Percentiles rank a stretch among this genome's conserved stretches.
These are phyloP conservation scores for Bergia sp. DNA, from an alignment of 92 coral and sea anemone genomes.

Conservation along the genomic window DNA sequence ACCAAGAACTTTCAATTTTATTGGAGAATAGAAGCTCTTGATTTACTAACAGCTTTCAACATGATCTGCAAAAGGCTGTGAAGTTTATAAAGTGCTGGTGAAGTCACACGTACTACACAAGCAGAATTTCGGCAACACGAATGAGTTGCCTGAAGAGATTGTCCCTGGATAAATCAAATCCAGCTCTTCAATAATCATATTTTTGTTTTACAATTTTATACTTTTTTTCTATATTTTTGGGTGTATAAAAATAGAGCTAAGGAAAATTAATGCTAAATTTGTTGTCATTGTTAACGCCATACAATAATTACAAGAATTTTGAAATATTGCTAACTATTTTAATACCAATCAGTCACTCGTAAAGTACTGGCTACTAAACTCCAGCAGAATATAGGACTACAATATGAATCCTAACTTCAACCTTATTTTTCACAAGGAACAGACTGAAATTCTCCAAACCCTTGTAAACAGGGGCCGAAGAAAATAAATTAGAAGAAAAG, in stretches of 20 bases:
- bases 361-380: neutral
- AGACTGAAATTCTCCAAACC: conserved; percentile 34
- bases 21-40: conserved; percentile 38
- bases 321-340: conserved; percentile 38
- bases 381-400: conserved; percentile 19
- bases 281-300: conserved; percentile 4
- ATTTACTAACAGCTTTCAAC: conserved; percentile 1
- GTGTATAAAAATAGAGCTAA: conserved; percentile 46
- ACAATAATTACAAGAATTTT: conserved; percentile 24
- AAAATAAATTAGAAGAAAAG: conserved; percentile 43
- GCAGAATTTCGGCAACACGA: neutral
- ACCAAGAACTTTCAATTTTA: conserved; percentile 44
- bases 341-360: conserved; percentile 23
- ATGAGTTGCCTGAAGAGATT: conserved; percentile 29
- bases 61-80: conserved; percentile 20
- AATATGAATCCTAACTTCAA: conserved; percentile 23
- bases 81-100: neutral
- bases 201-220: conserved; percentile 32
- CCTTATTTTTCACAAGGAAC: conserved; percentile 43
- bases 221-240: conserved; percentile 34
- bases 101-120: conserved; percentile 44
- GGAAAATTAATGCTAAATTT: conserved; percentile 29
- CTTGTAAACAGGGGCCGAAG: conserved; percentile 8
- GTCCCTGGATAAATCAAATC: conserved; percentile 39
- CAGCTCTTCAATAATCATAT: conserved; percentile 34